phyloP scores from a whole-genome alignment of 2,113 vertebrate genomes.

The Chaetodon trifascialis region DNA sequence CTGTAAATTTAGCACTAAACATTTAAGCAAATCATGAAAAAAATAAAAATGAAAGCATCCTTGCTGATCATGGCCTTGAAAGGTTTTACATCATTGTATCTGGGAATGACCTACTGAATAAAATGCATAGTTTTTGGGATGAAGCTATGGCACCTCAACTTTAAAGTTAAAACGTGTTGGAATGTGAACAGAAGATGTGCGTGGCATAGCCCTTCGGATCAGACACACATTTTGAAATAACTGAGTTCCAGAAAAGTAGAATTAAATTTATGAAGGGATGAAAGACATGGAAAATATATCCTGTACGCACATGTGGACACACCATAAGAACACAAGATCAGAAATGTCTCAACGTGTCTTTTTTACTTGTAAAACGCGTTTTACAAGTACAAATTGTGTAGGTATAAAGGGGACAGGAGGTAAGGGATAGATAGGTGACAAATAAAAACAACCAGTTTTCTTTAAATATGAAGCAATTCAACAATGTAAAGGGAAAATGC shows the following conservation, averaged over 20 bases:
- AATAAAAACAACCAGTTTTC: conserved; percentile 1
- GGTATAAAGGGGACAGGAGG: not conserved
- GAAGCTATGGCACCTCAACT: conserved; percentile 50
- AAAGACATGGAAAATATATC: not conserved
- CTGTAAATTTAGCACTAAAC: not conserved
- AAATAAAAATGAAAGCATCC: not conserved
- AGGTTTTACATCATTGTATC: not conserved
- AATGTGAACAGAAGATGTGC: conserved; percentile 33
- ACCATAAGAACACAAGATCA: not conserved
- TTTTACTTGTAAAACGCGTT: conserved; percentile 8
- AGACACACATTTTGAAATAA: conserved; percentile 23
- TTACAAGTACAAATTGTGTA: not conserved
- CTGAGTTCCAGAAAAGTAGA: not conserved
- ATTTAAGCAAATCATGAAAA: too few relatives aligned
- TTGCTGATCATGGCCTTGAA: conserved; percentile 24
- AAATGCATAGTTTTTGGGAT: conserved; percentile 55
- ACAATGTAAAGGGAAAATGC: conserved; percentile 9
- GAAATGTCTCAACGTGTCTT: not conserved
- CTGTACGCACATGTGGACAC: not conserved
- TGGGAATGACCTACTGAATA: conserved; percentile 1
- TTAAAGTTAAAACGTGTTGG: conserved; percentile 16
- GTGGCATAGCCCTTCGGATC: conserved; percentile 76
- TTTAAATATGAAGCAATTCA: not conserved
- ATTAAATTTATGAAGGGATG: not conserved
- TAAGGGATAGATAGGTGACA: not conserved